Base-by-base conservation (phyloP, 1,140 invertebrate species). In the Steinernema khuongi region DNA sequence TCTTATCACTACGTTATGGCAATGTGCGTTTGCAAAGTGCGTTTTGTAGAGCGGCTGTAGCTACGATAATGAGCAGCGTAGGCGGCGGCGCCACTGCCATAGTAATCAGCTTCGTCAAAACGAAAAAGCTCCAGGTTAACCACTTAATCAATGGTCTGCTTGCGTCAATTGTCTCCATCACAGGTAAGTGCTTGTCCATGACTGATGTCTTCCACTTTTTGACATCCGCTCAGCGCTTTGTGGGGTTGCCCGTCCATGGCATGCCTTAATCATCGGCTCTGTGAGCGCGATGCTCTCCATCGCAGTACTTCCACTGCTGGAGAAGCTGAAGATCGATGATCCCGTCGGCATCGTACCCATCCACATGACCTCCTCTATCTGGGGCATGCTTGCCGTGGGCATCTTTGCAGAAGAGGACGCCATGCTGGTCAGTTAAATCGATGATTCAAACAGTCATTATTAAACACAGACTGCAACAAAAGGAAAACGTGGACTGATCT, bases 311-410 rank as follows among this genome's bases (percentile, higher is more conserved):
- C 91, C 91, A 0, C 75, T 93, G 0, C 89, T 95, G 44, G 92
- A 94, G 81, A 88, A 85, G 79, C 79, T 93, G 28, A 88, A 89
- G 17, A 89, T 96, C 1, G 94, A 96, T 81, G 94, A 96, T 87
- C 94, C 94, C 0, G 93, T 96, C 0, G 93, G 93, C 2, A 93
- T 93, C 0, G 90, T 91, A 26, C 89, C 93, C 1, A 93, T 95
- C 1, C 93, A 96, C 84, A 92, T 92, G 81, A 74, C 72, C 74
- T 44, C 71, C 88, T 74, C 74, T 14, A 80, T 89, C 74, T 88
- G 89, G 91, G 92, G 93, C 7, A 90, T 96, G 41, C 77, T 96
- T 14, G 91, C 93, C 0, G 92, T 96, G 1, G 93, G 93, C 0
- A 87, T 96, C 0, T 95, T 96, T 84, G 92, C 92, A n/a, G 90